phyloP scores from a whole-genome alignment of 2,888 invertebrate genomes.

The Rhamnusium bicolor region DNA sequence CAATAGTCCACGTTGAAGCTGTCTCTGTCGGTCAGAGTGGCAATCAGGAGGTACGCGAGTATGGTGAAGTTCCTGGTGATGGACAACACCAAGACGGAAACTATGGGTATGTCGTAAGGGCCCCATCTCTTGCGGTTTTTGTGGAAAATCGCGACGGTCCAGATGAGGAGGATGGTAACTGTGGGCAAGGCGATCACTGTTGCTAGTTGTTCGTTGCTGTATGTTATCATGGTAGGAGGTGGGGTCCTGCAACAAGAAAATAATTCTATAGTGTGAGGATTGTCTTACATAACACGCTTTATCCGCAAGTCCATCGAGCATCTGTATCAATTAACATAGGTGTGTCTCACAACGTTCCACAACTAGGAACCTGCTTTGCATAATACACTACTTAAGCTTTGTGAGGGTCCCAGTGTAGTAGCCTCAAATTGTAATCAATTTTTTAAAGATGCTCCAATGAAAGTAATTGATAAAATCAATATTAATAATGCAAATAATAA shows the following conservation, averaged over 20 bases:
- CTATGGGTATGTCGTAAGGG: constrained; percentile 73
- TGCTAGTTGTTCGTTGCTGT: constrained; percentile 67
- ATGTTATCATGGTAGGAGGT: constrained; percentile 62
- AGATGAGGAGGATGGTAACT: constrained; percentile 70
- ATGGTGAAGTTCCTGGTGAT: constrained; percentile 69
- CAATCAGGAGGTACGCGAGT: constrained; percentile 66
- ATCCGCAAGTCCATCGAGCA: too few species aligned
- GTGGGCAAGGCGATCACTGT: constrained; percentile 71
- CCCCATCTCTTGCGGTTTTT: constrained; percentile 72
- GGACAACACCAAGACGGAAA: constrained; percentile 69
- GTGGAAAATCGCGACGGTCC: constrained; percentile 73
- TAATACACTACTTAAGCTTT: too few species aligned
- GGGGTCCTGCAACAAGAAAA: constrained; percentile 5
- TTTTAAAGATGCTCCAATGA: too few species aligned
- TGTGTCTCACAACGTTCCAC: too few species aligned
- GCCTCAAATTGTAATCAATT: too few species aligned
- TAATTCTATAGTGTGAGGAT: too few species aligned
- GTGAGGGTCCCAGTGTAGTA: too few species aligned
- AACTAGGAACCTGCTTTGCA: too few species aligned
- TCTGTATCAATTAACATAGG: too few species aligned
- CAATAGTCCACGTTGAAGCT: constrained; percentile 67
- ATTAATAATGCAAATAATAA: too few species aligned
- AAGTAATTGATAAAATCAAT: too few species aligned
- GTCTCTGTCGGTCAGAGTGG: constrained; percentile 58
- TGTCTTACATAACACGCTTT: too few species aligned